These are phyloP conservation scores for Odobenus rosmarus DNA, from an alignment of 2,113 vertebrate species.

Conservation along the genomic window DNA sequence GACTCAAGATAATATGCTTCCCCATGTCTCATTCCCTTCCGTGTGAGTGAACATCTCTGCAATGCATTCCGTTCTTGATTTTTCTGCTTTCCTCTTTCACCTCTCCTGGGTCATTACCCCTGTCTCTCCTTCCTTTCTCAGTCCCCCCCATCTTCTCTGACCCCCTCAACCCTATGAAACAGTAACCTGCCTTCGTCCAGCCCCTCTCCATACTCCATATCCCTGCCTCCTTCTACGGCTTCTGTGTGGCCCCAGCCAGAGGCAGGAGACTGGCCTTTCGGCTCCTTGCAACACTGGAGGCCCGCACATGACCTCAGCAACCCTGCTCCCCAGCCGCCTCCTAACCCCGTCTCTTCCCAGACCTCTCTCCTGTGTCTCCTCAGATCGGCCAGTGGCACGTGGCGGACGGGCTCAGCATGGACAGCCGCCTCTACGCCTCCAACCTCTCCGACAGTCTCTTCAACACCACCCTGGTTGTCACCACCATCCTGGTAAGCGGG, in stretches of 20 bases:
- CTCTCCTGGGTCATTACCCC: not conserved
- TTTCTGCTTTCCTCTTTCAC: not conserved
- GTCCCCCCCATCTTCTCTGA: not conserved
- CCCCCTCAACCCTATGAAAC: not conserved
- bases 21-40: rapidly evolving
- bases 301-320: not conserved
- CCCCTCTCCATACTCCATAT: not conserved
- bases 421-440: slow-evolving; percentile 92
- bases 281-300: not conserved
- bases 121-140: not conserved
- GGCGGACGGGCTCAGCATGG: slow-evolving; percentile 96
- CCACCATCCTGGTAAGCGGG: slow-evolving; percentile 97
- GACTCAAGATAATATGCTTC: not conserved
- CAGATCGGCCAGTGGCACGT: slow-evolving; percentile 99
- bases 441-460: slow-evolving; percentile 96
- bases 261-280: not conserved
- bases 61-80: not conserved
- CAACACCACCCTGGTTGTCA: slow-evolving; percentile 97
- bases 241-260: rapidly evolving
- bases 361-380: slow-evolving; percentile 74
- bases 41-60: not conserved
- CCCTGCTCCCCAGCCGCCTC: not conserved
- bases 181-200: not conserved
- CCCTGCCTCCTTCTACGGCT: not conserved
- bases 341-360: slow-evolving; percentile 29